Percentiles rank a stretch among this genome's conserved stretches.
These are phyloP conservation scores for Phoeniculus purpureus DNA, from an alignment of 2,797 vertebrate species.

Conservation along the genomic window DNA sequence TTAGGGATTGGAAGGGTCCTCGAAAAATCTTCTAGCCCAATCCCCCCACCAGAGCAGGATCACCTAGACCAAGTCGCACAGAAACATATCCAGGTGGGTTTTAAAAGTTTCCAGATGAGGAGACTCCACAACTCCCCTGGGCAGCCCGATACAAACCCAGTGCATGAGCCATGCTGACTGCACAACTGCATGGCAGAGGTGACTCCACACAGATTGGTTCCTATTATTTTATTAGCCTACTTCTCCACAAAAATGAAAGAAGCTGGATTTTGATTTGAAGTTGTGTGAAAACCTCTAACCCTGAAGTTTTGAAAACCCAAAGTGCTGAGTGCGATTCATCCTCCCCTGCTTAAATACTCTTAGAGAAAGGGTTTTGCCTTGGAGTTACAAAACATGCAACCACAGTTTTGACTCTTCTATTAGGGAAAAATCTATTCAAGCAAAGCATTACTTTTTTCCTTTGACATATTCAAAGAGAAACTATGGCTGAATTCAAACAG, in stretches of 20 bases:
- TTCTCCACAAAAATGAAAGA: background rate
- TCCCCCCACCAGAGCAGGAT: too few relatives aligned
- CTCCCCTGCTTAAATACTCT: background rate
- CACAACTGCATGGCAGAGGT: background rate
- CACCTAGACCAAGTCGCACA: too few relatives aligned
- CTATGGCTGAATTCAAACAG: background rate
- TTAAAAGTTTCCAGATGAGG: too few relatives aligned
- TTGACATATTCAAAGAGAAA: background rate
- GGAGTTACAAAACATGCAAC: slow-evolving; percentile 50
- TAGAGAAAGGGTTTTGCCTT: slow-evolving; percentile 14
- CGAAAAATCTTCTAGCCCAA: too few relatives aligned
- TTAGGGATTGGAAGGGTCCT: too few relatives aligned
- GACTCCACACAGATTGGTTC: background rate
- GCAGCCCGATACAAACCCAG: too few relatives aligned
- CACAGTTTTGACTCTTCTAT: background rate
- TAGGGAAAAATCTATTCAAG: background rate
- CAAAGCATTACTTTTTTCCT: background rate
- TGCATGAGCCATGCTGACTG: background rate
- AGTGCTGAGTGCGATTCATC: background rate
- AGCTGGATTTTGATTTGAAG: background rate
- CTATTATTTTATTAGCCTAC: background rate
- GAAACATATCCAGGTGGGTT: too few relatives aligned
- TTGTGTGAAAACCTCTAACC: background rate
- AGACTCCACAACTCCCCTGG: too few relatives aligned
- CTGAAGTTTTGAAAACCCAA: background rate